These are phyloP conservation scores for Ciconia stormi DNA, from an alignment of 2,113 vertebrate genomes.

Conservation along the genomic window DNA sequence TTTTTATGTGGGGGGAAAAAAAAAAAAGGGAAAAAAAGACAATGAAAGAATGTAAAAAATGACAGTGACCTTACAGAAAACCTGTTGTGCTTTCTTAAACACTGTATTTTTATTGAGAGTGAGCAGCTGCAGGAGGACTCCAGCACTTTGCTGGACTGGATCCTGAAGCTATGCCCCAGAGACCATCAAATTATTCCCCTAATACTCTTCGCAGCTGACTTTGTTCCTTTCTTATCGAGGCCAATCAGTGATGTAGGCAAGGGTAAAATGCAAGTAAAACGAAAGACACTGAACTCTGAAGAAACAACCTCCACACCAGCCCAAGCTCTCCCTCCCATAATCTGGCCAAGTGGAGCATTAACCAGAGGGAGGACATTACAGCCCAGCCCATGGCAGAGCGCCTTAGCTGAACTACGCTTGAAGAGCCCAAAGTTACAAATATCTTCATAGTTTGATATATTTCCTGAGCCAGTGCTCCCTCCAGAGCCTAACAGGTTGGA, in stretches of 20 bases:
- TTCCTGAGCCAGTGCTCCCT: background rate
- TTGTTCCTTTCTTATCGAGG: background rate
- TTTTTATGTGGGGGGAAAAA: background rate
- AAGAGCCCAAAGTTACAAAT: background rate
- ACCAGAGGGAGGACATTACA: background rate
- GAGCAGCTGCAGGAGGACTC: background rate
- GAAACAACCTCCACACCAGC: background rate
- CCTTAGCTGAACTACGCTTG: background rate
- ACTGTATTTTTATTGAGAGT: background rate
- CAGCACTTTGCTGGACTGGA: background rate
- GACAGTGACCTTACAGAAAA: background rate
- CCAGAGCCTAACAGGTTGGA: background rate
- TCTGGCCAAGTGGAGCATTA: background rate
- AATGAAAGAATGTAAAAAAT: background rate
- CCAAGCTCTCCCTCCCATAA: background rate
- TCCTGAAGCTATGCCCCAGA: background rate
- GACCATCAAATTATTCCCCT: background rate
- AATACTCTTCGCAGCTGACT: background rate
- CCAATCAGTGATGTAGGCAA: background rate
- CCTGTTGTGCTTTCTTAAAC: background rate
- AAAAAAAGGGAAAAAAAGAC: background rate
- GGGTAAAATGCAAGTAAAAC: background rate
- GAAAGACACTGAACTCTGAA: background rate
- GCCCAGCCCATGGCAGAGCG: fast-evolving
- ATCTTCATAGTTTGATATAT: background rate